Percentiles rank a stretch among this genome's conserved stretches.
Conservation (phyloP, 2,113 vertebrate genomes). For the Phalacrocorax aristotelis region DNA sequence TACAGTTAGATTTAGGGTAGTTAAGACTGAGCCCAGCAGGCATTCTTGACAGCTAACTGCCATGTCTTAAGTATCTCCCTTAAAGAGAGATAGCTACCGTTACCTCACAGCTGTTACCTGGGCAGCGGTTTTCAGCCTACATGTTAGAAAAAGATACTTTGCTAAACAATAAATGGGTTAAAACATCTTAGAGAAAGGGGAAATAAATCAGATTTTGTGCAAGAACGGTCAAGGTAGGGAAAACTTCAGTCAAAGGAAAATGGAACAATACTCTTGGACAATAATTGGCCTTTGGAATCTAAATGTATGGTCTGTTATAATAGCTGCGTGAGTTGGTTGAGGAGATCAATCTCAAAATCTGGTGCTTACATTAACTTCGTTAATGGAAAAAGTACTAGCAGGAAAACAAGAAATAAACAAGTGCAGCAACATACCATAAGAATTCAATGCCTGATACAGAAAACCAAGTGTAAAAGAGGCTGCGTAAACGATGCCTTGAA, state of each 20-base stretch:
- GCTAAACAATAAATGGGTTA: background rate
- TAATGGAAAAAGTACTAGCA: background rate
- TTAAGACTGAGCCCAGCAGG: background rate
- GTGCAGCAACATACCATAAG: background rate
- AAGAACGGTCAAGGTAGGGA: fast-evolving
- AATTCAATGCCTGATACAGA: background rate
- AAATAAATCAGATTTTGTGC: background rate
- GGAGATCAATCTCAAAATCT: background rate
- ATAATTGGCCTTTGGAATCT: background rate
- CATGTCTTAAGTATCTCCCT: background rate
- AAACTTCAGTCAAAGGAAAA: background rate
- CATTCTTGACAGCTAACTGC: background rate
- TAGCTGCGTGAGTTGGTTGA: background rate
- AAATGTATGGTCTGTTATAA: background rate
- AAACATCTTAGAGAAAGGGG: background rate
- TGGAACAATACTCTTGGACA: background rate
- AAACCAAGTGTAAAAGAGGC: background rate
- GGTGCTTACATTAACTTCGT: background rate
- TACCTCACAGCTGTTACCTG: background rate
- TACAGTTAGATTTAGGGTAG: background rate
- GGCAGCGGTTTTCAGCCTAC: background rate
- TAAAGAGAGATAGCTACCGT: background rate
- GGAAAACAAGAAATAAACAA: background rate
- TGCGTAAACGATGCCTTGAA: background rate
- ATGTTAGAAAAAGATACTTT: background rate